Base-by-base conservation (phyloP, 2,113 vertebrate genomes). In the Rhizomys pruinosus region DNA sequence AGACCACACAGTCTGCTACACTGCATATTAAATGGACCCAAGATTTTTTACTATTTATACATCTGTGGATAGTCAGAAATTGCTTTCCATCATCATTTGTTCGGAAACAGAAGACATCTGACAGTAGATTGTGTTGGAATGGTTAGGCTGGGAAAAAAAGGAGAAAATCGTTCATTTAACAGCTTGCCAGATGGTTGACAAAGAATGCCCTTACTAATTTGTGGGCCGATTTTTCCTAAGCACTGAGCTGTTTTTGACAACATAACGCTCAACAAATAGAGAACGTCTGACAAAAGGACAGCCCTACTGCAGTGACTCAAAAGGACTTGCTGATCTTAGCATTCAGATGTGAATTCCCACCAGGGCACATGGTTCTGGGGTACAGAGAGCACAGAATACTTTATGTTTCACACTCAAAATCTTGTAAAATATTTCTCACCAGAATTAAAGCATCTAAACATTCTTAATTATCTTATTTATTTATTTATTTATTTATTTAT, bases 111-210 rank as follows among this genome's bases (percentile, higher is more conserved):
- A 89, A 90, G 88, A 86, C 88, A 95, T 0, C 0, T 93, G 87
- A 87, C 86, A 23, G 76, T 86, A 72, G 74, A 89, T 25, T 92
- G 82, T 95, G 87, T 94, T 94, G 91, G 95, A 97, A 90, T 96
- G 1, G 3, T 69, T 96, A 97, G 68, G n/a, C 92, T 96, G 55
- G 59, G 19, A 4, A 22, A 69, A 16, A 74, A n/a, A 74, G 34
- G 73, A 90, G 63, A 79, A 61, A 87, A 37, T 29, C 34, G 81
- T 86, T 61, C 82, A 42, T 82, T 84, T 47, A 87, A 47, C 8
- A 74, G 72, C 29, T 9, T 92, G 55, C 92, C 84, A 47, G 1
- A 42, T 89, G 91, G 44, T 84, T 92, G 88, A 93, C 74, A 96
- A 95, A 96, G 87, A 95, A 93, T 94, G 74, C 63, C 42, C 95